A percentile compares a stretch with the other conserved stretches of the same genome.
These are phyloP conservation scores for Eueremaeus valkanovi DNA, from an alignment of 2,888 invertebrate genomes.

Conservation along the genomic window DNA sequence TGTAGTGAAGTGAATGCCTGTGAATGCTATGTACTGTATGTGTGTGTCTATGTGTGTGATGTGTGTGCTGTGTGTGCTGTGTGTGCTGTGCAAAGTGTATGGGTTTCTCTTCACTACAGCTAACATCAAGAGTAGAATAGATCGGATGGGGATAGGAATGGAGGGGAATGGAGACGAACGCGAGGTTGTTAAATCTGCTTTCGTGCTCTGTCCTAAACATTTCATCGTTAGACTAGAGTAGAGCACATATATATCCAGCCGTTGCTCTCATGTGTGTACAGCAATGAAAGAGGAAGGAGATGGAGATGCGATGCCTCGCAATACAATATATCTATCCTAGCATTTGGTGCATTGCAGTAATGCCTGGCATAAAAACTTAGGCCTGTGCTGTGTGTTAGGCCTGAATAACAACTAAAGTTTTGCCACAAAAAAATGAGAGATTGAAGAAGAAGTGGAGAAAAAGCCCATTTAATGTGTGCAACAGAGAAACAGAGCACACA, in stretches of 20 bases:
- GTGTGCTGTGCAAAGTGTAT: conserved; percentile 26
- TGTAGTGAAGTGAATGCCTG: conserved; percentile 27
- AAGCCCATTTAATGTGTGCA: conserved; percentile 22
- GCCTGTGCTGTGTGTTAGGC: neutral
- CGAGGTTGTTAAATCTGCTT: conserved; percentile 33
- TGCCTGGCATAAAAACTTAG: conserved; percentile 23
- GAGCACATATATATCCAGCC: conserved; percentile 27
- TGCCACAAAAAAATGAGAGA: neutral
- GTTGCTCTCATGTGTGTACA: conserved; percentile 19
- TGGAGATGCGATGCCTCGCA: neutral
- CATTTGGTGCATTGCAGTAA: conserved; percentile 35
- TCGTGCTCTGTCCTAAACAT: conserved; percentile 32
- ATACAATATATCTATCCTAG: conserved; percentile 15
- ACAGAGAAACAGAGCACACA: conserved; percentile 23
- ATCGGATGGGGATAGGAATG: conserved; percentile 31
- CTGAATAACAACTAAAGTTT: conserved; percentile 31
- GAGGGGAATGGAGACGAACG: conserved; percentile 23
- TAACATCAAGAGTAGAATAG: conserved; percentile 26
- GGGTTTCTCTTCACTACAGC: conserved; percentile 11
- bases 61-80: conserved; percentile 14
- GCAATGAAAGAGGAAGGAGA: conserved; percentile 14
- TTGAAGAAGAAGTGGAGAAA: neutral
- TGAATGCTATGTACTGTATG: neutral
- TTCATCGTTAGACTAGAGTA: neutral
- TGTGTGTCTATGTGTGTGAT: neutral